Evolutionary conservation across 2,113 vertebrate species (phyloP).

Genomic region (Perca fluviatilis): DNA sequence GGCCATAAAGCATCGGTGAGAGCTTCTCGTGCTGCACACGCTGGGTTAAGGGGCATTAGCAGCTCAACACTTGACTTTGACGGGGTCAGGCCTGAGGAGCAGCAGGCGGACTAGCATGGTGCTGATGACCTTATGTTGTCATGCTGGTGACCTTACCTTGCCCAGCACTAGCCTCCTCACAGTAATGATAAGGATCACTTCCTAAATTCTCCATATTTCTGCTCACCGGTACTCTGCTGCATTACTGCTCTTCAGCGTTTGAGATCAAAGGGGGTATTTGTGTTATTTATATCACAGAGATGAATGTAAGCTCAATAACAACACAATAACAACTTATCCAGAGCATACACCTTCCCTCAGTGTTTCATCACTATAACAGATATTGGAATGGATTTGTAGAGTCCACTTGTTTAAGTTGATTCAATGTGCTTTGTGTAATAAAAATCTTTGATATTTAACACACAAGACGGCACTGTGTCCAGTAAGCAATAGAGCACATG

Average conservation of each 20-base stretch:
- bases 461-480: constrained; percentile 24
- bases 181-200: constrained; percentile 52
- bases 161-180: constrained; percentile 45
- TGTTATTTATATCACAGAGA: constrained; percentile 32
- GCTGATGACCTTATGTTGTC: constrained; percentile 68
- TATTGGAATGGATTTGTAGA: too few species aligned
- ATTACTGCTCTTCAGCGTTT: background rate
- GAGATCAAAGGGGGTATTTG: constrained; percentile 23
- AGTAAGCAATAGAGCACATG: constrained; percentile 45
- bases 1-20: constrained; percentile 41
- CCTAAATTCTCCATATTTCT: constrained; percentile 47
- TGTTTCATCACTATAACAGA: background rate
- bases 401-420: constrained; percentile 57
- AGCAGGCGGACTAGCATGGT: constrained; percentile 72
- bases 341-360: background rate
- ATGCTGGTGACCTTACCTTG: constrained; percentile 73
- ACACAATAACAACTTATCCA: constrained; percentile 16
- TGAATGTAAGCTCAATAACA: constrained; percentile 29
- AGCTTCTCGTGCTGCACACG: constrained; percentile 41
- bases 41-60: constrained; percentile 69
- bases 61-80: constrained; percentile 76
- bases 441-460: constrained; percentile 61
- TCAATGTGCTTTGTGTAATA: constrained; percentile 60
- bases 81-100: constrained; percentile 75
- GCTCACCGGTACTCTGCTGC: background rate